Evolutionary conservation across 2,888 invertebrate genomes (phyloP).

Genomic region (Sicus ferrugineus): DNA sequence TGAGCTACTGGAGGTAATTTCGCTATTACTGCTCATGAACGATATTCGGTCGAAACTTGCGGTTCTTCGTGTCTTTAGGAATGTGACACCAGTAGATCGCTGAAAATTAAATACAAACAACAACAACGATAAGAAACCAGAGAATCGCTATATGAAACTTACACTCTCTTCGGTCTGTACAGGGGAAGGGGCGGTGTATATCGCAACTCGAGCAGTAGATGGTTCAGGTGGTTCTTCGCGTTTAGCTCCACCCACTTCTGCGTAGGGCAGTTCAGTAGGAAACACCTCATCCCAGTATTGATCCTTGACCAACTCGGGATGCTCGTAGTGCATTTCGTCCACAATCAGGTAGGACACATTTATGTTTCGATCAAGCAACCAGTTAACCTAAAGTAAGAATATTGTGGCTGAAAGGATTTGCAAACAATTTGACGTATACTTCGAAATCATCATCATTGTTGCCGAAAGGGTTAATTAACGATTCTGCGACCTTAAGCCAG

Average conservation of each 20-base stretch:
- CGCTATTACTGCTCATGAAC: too few relatives aligned
- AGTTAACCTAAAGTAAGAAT: slow-evolving; percentile 81
- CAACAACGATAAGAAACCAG: not conserved
- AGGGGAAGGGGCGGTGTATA: too few relatives aligned
- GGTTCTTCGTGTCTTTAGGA: not conserved
- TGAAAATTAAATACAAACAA: not conserved
- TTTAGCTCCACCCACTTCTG: slow-evolving; percentile 68
- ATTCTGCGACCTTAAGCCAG: slow-evolving; percentile 90
- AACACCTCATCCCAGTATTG: slow-evolving; percentile 92
- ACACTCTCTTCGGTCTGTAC: not conserved
- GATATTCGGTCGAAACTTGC: not conserved
- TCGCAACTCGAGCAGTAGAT: slow-evolving; percentile 37
- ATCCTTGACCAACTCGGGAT: slow-evolving; percentile 84
- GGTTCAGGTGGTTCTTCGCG: slow-evolving; percentile 30
- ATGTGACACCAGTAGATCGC: not conserved
- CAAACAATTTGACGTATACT: slow-evolving; percentile 54
- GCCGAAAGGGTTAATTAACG: slow-evolving; percentile 88
- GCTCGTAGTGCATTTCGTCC: slow-evolving; percentile 92
- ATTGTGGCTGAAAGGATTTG: too few relatives aligned
- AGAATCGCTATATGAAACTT: not conserved
- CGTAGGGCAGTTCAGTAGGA: slow-evolving; percentile 83
- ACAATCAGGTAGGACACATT: slow-evolving; percentile 90
- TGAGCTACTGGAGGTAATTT: not conserved
- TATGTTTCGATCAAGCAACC: slow-evolving; percentile 83
- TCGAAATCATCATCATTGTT: slow-evolving; percentile 92